Base-by-base conservation (phyloP, 2,888 invertebrate genomes). In the Trimorus sp. region DNA sequence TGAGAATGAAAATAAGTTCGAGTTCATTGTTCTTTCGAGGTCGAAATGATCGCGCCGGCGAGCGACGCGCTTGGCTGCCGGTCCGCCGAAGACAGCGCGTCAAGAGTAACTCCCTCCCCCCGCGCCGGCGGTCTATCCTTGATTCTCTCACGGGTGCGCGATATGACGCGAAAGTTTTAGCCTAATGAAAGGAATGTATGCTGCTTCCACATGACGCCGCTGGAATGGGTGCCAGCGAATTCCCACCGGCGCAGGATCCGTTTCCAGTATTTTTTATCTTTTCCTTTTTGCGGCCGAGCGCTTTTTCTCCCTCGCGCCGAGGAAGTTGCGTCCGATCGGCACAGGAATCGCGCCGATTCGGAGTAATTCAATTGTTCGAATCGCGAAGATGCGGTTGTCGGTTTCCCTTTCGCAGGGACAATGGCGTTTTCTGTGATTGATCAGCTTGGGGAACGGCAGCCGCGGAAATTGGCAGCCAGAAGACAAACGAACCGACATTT, bases 11-110 rank as follows among this genome's bases (percentile, higher is more conserved):
- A 82, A 82, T 82, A 78, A 82, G 79, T 82, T 82, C 58, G 78
- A 82, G 82, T 82, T 82, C 82, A 82, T 82, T 82, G 82, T 82
- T 82, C 82, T 82, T 75, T 82, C 82, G 82, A 82, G 82, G 82
- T 79, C 79, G 75, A 71, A 79, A 79, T 82, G 66, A 79, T 82
- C 82, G 74, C 56, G 58, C 14, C 38, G 60, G 71, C 60, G 66
- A 75, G 54, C 74, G 69, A 62, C 53, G 69, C 70, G 70, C 53
- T 80, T 71, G 66, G 75, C 42, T 79, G 74, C 74, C 63, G 63
- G 68, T 53, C 48, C 38, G 69, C 69, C 63, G 60, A 58, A 69
- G 69, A 56, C 82, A 53, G 12, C 74, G 74, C 59, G 58, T 75
- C 73, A 82, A 70, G 70, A 69, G 65, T 69, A 63, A 74, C 65